A percentile compares a stretch with the other conserved stretches of the same genome.
These are phyloP conservation scores for Botia almorhae DNA, from an alignment of 2,797 vertebrate genomes.

Conservation along the genomic window DNA sequence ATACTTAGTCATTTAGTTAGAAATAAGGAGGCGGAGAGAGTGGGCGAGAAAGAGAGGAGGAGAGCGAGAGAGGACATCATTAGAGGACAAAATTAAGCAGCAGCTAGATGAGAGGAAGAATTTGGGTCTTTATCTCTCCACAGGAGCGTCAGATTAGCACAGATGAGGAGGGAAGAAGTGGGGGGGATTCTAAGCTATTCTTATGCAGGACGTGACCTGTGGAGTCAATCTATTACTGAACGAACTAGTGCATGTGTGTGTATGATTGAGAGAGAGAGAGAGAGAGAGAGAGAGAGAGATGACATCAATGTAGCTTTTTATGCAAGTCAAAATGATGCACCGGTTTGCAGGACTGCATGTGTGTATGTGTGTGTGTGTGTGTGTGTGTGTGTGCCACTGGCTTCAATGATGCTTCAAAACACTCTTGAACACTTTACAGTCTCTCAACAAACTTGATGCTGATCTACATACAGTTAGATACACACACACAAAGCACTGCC, in stretches of 20 bases:
- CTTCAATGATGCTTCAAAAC: conserved; percentile 47
- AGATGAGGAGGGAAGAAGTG: conserved; percentile 23
- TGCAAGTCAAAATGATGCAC: conserved; percentile 18
- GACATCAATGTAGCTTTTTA: conserved; percentile 25
- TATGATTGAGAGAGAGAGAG: background rate
- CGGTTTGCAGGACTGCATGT: background rate
- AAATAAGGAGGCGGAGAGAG: conserved; percentile 30
- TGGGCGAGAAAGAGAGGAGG: conserved; percentile 6
- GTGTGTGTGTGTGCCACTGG: conserved; percentile 24
- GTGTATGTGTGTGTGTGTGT: conserved; percentile 27
- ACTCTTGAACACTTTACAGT: conserved; percentile 30
- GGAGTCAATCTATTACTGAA: conserved; percentile 46
- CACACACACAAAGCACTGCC: background rate
- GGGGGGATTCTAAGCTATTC: conserved; percentile 36
- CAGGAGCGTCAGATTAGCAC: conserved; percentile 39
- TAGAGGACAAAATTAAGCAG: conserved; percentile 48
- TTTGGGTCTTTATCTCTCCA: conserved; percentile 53
- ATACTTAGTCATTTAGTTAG: conserved; percentile 29
- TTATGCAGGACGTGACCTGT: conserved; percentile 47
- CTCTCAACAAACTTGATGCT: conserved; percentile 26
- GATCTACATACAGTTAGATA: background rate
- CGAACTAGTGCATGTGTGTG: conserved; percentile 54
- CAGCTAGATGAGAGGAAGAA: conserved; percentile 46
- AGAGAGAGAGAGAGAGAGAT: background rate
- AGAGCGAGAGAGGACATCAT: conserved; percentile 68